phyloP scores from a whole-genome alignment of 2,888 invertebrate genomes.

The Trichacis sp. region DNA sequence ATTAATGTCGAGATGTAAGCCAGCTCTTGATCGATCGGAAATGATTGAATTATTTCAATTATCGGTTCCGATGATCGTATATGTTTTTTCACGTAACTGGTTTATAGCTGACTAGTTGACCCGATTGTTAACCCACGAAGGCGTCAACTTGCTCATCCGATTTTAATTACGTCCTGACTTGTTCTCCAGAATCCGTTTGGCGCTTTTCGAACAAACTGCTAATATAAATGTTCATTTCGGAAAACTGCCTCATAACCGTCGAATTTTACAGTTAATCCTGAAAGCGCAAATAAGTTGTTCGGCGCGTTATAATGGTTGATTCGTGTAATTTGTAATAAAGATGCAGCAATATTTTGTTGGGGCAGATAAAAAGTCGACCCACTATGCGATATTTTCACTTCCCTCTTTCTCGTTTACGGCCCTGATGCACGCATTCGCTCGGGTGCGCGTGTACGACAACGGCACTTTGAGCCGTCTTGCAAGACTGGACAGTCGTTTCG shows the following conservation, averaged over 20 bases:
- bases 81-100: conserved; percentile 55
- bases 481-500: conserved; percentile 21
- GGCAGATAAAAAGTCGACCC: conserved; percentile 2
- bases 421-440: conserved; percentile 10
- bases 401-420: conserved; percentile 9
- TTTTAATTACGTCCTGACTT: conserved; percentile 4
- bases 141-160: conserved; percentile 15
- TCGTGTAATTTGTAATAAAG: background rate
- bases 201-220: no score
- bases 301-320: background rate
- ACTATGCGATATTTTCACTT: conserved; percentile 8
- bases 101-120: conserved; percentile 61
- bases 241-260: no score
- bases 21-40: conserved; percentile 47
- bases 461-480: conserved; percentile 21
- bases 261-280: no score
- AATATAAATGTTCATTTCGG: no score
- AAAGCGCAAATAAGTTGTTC: no score
- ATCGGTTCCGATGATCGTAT: conserved; percentile 52
- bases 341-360: background rate
- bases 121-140: conserved; percentile 58
- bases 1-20: conserved; percentile 31
- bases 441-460: conserved; percentile 14
- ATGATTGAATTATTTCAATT: conserved; percentile 54
- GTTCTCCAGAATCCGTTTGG: background rate